phyloP scores from a whole-genome alignment of 2,113 vertebrate species.

The Sinosuthora webbiana region DNA sequence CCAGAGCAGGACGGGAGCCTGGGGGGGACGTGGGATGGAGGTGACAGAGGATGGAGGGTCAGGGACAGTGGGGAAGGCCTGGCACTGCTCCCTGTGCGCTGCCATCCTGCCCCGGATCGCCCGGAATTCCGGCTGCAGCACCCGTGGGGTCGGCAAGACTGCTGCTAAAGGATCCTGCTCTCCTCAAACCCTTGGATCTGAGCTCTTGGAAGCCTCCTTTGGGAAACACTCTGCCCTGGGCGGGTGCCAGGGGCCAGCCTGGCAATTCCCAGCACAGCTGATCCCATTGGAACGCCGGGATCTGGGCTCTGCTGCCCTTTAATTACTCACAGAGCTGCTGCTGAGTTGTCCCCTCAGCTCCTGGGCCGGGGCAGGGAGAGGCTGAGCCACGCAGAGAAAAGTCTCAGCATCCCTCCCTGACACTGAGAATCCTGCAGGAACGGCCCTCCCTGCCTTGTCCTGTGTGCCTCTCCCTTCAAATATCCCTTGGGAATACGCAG shows the following conservation, averaged over 20 bases:
- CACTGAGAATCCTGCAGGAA: neutral
- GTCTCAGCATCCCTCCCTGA: neutral
- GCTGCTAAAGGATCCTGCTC: neutral
- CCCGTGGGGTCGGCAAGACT: accelerated
- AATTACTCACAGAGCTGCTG: neutral
- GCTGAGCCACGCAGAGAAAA: accelerated
- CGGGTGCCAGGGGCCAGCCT: neutral
- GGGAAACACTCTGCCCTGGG: neutral
- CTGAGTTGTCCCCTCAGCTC: neutral
- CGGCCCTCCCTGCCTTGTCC: neutral
- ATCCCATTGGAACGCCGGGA: neutral
- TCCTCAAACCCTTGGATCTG: neutral
- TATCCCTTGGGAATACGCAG: accelerated
- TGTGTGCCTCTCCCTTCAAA: neutral
- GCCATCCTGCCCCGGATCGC: neutral
- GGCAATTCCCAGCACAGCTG: neutral
- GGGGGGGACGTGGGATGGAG: neutral
- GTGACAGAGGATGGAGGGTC: neutral
- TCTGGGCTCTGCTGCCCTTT: neutral
- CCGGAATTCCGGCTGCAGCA: accelerated
- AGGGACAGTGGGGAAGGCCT: neutral
- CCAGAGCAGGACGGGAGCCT: neutral
- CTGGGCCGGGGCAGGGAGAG: neutral
- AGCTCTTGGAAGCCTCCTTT: neutral
- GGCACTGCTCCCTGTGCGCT: accelerated